A percentile compares a stretch with the other conserved stretches of the same genome.
Evolutionary conservation across 2,113 vertebrate species (phyloP).

Genomic region (Apteryx owenii): DNA sequence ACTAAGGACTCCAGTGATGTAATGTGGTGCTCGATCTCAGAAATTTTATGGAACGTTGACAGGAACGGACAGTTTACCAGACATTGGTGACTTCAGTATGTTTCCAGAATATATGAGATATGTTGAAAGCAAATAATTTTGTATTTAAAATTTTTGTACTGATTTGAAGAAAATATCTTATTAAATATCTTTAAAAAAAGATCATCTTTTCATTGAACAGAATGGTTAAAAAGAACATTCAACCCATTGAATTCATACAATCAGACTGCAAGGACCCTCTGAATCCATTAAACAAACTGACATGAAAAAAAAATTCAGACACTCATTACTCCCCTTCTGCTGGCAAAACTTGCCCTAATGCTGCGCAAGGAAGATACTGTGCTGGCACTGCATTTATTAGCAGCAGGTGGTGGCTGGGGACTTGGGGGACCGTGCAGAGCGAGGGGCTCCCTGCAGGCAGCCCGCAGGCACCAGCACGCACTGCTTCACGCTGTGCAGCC

Average conservation of each 20-base stretch:
- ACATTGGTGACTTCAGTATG: constrained; percentile 69
- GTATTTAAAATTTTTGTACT: constrained; percentile 88
- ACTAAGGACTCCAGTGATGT: constrained; percentile 68
- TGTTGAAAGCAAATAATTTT: constrained; percentile 82
- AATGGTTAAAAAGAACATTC: neutral
- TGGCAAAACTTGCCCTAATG: neutral
- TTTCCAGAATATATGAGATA: constrained; percentile 75
- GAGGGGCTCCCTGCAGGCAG: neutral
- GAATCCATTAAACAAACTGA: neutral
- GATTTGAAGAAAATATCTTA: constrained; percentile 80
- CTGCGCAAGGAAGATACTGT: rapidly evolving
- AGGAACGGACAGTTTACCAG: constrained; percentile 69
- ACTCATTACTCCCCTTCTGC: neutral
- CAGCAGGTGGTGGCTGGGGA: no score
- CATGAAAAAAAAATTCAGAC: rapidly evolving
- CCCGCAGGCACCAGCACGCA: rapidly evolving
- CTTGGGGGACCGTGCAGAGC: rapidly evolving
- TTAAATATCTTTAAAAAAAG: constrained; percentile 81
- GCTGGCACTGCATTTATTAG: rapidly evolving
- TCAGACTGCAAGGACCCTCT: neutral
- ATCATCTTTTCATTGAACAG: constrained; percentile 41
- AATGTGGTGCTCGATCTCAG: constrained; percentile 72
- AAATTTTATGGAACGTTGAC: constrained; percentile 69
- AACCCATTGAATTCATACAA: neutral
- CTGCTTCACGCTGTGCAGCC: no score